These are phyloP conservation scores for Hipparchia sbordonii DNA, from an alignment of 2,888 invertebrate species.

Conservation along the genomic window DNA sequence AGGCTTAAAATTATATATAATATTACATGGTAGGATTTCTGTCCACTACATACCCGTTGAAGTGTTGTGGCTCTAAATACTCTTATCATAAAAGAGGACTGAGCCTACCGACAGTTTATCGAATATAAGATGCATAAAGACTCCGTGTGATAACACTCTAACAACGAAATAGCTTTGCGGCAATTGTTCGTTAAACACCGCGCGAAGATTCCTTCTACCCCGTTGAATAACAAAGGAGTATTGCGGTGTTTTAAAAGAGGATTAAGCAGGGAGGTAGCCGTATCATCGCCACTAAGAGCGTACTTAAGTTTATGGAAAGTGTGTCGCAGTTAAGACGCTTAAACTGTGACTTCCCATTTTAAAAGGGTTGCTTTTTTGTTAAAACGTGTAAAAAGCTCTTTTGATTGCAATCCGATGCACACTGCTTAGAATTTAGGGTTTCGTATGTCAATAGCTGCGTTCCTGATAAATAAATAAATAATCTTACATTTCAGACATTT, in stretches of 20 bases:
- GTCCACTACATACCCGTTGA: too few relatives aligned
- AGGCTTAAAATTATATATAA: too few relatives aligned
- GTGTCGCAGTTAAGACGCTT: constrained; percentile 73
- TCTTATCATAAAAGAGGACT: not conserved
- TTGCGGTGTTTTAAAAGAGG: constrained; percentile 74
- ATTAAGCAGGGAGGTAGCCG: constrained; percentile 74
- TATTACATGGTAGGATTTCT: too few relatives aligned
- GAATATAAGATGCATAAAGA: not conserved
- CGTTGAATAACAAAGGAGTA: constrained; percentile 73
- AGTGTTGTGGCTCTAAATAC: too few relatives aligned
- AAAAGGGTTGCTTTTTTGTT: constrained; percentile 81
- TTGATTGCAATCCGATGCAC: constrained; percentile 62
- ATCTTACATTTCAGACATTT: too few relatives aligned
- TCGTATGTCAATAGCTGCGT: not conserved
- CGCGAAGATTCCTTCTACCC: constrained; percentile 64
- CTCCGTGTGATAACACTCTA: constrained; percentile 46
- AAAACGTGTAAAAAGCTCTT: constrained; percentile 66
- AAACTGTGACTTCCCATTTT: constrained; percentile 72
- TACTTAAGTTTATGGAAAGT: constrained; percentile 79
- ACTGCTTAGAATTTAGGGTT: constrained; percentile 4
- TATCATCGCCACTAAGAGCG: constrained; percentile 76
- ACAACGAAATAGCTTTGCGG: constrained; percentile 64
- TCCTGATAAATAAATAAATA: not conserved
- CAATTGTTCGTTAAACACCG: constrained; percentile 73
- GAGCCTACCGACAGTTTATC: not conserved